Evolutionary conservation across 2,888 invertebrate species (phyloP), one percentile per base, ranked within the genome.

Genomic region (Brachylomia viminalis): DNA sequence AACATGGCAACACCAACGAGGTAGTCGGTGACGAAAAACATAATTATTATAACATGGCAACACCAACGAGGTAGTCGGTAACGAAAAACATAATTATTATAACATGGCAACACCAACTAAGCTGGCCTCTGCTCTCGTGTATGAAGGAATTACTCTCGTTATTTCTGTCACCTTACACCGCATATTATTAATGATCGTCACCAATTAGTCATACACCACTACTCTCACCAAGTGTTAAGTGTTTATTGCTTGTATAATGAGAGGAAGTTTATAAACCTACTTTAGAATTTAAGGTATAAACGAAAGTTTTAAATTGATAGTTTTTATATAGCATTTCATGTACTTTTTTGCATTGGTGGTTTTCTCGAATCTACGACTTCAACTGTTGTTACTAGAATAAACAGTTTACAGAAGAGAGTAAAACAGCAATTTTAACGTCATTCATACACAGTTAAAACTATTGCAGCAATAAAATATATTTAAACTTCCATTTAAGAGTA

Each of bases 91-190:
- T 23, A 30, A n/a, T 45, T 20, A 62, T 69, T 56, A 45, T 74
- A 71, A 23, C 62, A 67, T 56, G 69, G 49, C 74, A 17, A 27
- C 59, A 65, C 59, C 78, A 58, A 82, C 61, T 62, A 58, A 75
- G 68, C 59, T 68, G 52, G 47, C 54, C 54, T 23, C 54, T 52
- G 64, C 59, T 54, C 49, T 62, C 42, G 47, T 2, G 66, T 33
- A 52, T 45, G 30, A 75, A 67, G 59, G 17, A 68, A 61, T 72
- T 75, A 58, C 79, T 79, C 79, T 75, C 83, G 33, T 82, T 79
- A 82, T 83, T 74, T 83, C 45, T 68, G 83, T 65, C 59, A 71
- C 75, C 68, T 61, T 59, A 82, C 67, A 79, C 79, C 79, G 56
- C 62, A 59, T 72, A 59, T 20, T 70, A 79, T 71, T 82, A 79